These are phyloP conservation scores for Agrenia bidenticulata DNA, from an alignment of 2,888 invertebrate genomes.

Conservation along the genomic window DNA sequence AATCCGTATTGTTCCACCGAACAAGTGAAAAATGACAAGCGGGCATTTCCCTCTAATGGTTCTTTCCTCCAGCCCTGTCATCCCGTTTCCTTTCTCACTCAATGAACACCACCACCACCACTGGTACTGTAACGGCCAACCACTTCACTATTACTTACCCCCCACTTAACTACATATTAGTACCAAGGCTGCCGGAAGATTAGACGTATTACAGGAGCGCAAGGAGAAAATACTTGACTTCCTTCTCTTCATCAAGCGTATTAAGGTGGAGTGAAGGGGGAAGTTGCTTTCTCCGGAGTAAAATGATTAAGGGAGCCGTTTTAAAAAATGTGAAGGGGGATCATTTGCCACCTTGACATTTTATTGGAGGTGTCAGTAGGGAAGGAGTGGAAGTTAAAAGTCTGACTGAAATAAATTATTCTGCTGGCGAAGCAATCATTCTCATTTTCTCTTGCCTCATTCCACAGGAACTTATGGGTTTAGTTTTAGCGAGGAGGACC, in stretches of 20 bases:
- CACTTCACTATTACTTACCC: constrained; percentile 12
- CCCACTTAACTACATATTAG: background rate
- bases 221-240: no score
- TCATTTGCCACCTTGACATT: constrained; percentile 1
- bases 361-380: constrained; percentile 6
- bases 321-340: background rate
- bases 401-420: constrained; percentile 10
- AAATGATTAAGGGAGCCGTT: background rate
- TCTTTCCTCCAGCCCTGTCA: constrained; percentile 21
- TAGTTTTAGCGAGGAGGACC: constrained; percentile 4
- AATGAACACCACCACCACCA: background rate
- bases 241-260: no score
- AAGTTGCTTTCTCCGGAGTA: background rate
- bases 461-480: background rate
- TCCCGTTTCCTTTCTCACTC: constrained; percentile 6
- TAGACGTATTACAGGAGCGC: no score
- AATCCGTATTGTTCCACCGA: constrained; percentile 4
- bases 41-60: constrained; percentile 28
- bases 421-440: background rate
- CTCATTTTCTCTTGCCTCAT: background rate
- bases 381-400: constrained; percentile 1
- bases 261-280: no score
- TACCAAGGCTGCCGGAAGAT: no score
- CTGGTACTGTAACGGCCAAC: background rate
- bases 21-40: constrained; percentile 33